phyloP scores from a whole-genome alignment of 2,797 vertebrate genomes.

The Malacoraja senta region DNA sequence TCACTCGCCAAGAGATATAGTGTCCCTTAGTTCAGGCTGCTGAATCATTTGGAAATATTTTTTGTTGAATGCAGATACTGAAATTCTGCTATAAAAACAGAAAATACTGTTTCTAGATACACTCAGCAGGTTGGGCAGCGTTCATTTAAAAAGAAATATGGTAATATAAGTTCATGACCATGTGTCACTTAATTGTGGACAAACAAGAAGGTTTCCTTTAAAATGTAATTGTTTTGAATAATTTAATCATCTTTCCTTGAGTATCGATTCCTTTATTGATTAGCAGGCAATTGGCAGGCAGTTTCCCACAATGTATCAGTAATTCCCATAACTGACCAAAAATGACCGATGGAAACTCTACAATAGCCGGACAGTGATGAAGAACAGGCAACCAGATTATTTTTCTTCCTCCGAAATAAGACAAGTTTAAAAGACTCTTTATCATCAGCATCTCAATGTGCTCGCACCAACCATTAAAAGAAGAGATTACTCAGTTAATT shows the following conservation, averaged over 20 bases:
- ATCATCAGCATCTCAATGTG: no score
- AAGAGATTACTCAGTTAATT: not conserved
- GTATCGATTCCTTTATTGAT: not conserved
- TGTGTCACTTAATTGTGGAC: not conserved
- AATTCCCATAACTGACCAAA: not conserved
- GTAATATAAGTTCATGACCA: no score
- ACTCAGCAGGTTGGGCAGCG: no score
- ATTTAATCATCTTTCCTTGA: not conserved
- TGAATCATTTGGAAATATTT: not conserved
- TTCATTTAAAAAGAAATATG: no score
- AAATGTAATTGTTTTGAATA: not conserved
- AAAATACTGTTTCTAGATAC: no score
- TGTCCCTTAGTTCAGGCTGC: not conserved
- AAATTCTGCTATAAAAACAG: no score
- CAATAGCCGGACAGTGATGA: not conserved
- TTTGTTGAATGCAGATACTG: no score
- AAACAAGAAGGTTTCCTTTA: not conserved
- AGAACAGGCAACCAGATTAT: not conserved
- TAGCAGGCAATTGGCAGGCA: not conserved
- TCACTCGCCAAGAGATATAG: not conserved
- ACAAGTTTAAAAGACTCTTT: no score
- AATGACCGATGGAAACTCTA: not conserved
- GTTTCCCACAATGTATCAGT: not conserved
- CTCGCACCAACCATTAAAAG: not conserved
- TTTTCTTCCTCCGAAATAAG: no score